Percentiles rank a stretch among this genome's conserved stretches.
phyloP scores from a whole-genome alignment of 2,888 invertebrate genomes.

The Linnaemya tessellans region DNA sequence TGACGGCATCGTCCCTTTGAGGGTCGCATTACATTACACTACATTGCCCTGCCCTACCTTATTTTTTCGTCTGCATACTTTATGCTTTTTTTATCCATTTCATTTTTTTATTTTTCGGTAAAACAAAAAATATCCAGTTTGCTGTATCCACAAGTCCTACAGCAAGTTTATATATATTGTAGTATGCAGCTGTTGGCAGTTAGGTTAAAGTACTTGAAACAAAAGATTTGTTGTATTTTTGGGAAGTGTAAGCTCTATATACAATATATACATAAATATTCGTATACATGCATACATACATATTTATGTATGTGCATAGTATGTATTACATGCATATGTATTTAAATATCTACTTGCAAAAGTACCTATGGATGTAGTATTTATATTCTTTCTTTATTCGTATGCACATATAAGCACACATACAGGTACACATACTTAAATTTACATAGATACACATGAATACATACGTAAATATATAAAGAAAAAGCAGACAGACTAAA shows the following conservation, averaged over 20 bases:
- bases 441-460: neutral
- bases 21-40: conserved; percentile 72
- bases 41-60: conserved; percentile 73
- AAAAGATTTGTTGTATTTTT: conserved; percentile 73
- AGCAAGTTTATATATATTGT: conserved; percentile 69
- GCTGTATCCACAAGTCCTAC: conserved; percentile 68
- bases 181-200: conserved; percentile 72
- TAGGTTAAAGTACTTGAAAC: conserved; percentile 73
- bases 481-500: conserved; percentile 53
- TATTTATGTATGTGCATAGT: too few relatives aligned
- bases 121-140: conserved; percentile 62
- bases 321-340: neutral
- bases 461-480: conserved; percentile 20
- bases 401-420: neutral
- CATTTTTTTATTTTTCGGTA: conserved; percentile 51
- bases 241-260: conserved; percentile 73
- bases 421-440: conserved; percentile 16
- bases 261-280: conserved; percentile 42
- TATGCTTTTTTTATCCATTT: conserved; percentile 13
- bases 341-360: conserved; percentile 1
- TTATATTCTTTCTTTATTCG: conserved; percentile 31
- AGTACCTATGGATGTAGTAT: conserved; percentile 30
- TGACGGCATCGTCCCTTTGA: conserved; percentile 73
- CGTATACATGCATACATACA: neutral
- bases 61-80: conserved; percentile 69